Evolutionary conservation across 2,797 vertebrate species (phyloP), one percentile per base, ranked within the genome.

Genomic region (Gobionotothen gibberifrons): DNA sequence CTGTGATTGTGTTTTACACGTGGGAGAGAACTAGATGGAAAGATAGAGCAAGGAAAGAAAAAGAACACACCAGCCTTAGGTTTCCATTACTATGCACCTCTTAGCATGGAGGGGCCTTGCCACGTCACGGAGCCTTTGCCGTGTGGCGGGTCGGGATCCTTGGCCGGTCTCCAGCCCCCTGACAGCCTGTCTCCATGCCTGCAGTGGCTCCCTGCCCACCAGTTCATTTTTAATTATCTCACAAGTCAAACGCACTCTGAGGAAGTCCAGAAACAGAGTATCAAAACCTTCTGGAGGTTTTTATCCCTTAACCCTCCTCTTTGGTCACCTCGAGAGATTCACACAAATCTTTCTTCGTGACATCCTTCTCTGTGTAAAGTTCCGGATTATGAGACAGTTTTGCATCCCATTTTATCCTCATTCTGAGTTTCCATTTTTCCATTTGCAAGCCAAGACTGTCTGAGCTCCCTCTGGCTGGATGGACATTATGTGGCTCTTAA

Each of bases 161-260:
- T 80, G 86, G 87, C 85, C 5, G 9, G 49, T 17, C 64, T 92
- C 90, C 84, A 86, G 82, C 57, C 84, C 84, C 72, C 89, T 88
- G 83, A 84, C 81, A 79, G 82, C 66, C 81, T 72, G 82, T 72
- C 81, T 81, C 75, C 54, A 39, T 77, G 89, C 74, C 78, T 76
- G 84, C 69, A 63, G 58, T 75, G 85, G 82, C 82, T 81, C 72
- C 9, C 69, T 64, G 78, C 81, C 80, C 79, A 72, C 72, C 73
- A 66, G 57, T 68, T 93, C 88, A 87, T 81, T 91, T 93, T 77
- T 87, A 91, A 92, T 92, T 83, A 91, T 88, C 81, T 84, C 74
- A 59, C 21, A 79, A 83, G 83, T 87, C 79, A 85, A 85, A 82
- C 21, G 19, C 55, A 59, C 77, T 76, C 22, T 68, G 76, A 85